Base-by-base conservation (phyloP, 2,797 vertebrate genomes). In the Myiotriccus ornatus region DNA sequence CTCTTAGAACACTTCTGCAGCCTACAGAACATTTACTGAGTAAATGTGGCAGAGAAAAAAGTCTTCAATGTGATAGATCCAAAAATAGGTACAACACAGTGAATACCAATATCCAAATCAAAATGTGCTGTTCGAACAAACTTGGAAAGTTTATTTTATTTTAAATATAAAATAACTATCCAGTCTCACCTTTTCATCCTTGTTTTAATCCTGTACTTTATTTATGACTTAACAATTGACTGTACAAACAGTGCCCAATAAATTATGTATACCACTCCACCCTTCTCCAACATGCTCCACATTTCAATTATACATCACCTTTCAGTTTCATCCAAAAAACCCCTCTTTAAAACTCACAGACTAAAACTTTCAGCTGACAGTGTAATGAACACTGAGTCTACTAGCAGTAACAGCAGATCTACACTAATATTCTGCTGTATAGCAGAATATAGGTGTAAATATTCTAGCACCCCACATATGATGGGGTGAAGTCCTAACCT, bases 201-300 rank as follows among this genome's bases (percentile, higher is more conserved):
- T 79, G 76, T 76, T 94, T 88, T 91, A 94, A 86, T 87, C 67
- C 28, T 68, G 41, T 16, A 20, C 70, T 91, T 95, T 93, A 94
- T 95, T 96, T 97, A 74, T 94, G 96, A 90, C 79, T 79, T 73
- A 88, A 91, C 85, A 93, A 94, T 75, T 79, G 70, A 63, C 76
- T 78, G 70, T 50, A 87, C 80, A 87, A 94, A 93, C 32, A 94
- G 80, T 70, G 56, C 79, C 83, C 23, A 79, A 90, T 94, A 94
- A 94, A 94, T 94, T 93, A 93, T 84, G 77, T 18, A 94, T 70
- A 90, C 83, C 60, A 50, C 41, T 88, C 59, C 32, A 89, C 46
- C 60, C n/a, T 87, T 76, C 79, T 84, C 70, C 85, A 90, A 76
- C 93, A 90, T 34, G 27, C 68, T 87, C 57, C 43, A 15, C 35